Evolutionary conservation across 92 coral and sea anemone species (phyloP), one percentile per base, ranked within the genome.

Genomic region (Parazoanthus darwini): DNA sequence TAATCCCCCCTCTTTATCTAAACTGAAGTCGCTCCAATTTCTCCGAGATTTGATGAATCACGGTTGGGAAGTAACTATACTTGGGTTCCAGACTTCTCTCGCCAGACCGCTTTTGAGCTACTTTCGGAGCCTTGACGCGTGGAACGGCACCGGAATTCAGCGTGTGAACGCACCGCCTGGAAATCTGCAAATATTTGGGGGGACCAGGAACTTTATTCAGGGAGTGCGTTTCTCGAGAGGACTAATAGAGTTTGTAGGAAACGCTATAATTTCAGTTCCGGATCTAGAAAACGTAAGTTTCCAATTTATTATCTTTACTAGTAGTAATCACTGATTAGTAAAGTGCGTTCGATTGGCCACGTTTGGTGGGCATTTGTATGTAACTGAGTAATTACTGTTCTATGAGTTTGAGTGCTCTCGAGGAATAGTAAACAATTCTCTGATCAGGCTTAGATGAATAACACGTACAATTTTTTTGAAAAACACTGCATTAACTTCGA

Each of bases 71-170:
- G 76, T 86, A 6, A 44, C 77, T 10, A 86, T 88, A 7, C 71
- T 88, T 79, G 91, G 89, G 23, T n/a, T 88, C 35, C 95, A 93
- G 88, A 90, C 89, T 46, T 93, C 93, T 13, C 39, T 70, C n/a
- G 83, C 43, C 1, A 84, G 73, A 4, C 36, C 85, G 11, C 85
- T 78, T 6, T 84, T 72, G 3, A 48, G 43, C 26, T 84, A 84
- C 78, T 84, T 84, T 9, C 36, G 66, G 1, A 71, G 68, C 25
- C 79, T 84, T 5, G 79, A 44, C 14, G 29, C 70, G 0, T 84
- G 87, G 87, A 84, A 84, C 48, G 87, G 87, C 29, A 68, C 87
- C 33, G 39, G 56, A 18, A 48, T 88, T 9, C 8, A 42, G 50
- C 39, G 70, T 18, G 50, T 79, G 44, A 29, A 67, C 11, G 82